phyloP scores from a whole-genome alignment of 2,888 invertebrate genomes.

The Amiota mariae region DNA sequence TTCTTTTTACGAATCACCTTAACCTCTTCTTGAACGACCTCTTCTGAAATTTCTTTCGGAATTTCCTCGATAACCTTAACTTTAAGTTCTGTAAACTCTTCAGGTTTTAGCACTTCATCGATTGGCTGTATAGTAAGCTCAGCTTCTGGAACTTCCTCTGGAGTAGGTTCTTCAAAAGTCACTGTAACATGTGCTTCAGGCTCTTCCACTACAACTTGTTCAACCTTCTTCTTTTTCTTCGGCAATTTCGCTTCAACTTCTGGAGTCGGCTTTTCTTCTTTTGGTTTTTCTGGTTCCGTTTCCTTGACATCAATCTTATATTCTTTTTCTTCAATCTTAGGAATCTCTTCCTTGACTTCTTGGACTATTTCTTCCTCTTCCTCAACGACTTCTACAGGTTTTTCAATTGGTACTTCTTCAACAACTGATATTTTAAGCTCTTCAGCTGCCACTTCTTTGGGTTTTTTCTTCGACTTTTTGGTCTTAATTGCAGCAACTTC shows the following conservation, averaged over 20 bases:
- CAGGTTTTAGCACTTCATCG: slow-evolving; percentile 47
- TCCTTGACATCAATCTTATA: slow-evolving; percentile 62
- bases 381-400: slow-evolving; percentile 59
- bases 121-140: slow-evolving; percentile 26
- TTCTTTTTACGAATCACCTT: slow-evolving; percentile 64
- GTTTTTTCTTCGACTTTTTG: slow-evolving; percentile 62
- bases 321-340: slow-evolving; percentile 49
- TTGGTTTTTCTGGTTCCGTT: slow-evolving; percentile 51
- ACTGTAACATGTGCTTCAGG: slow-evolving; percentile 12
- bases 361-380: slow-evolving; percentile 58
- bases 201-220: slow-evolving; percentile 40
- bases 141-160: slow-evolving; percentile 20
- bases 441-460: slow-evolving; percentile 57
- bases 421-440: slow-evolving; percentile 61
- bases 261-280: slow-evolving; percentile 41
- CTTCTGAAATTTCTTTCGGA: slow-evolving; percentile 55
- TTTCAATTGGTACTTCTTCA: slow-evolving; percentile 59
- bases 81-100: slow-evolving; percentile 54
- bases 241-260: slow-evolving; percentile 60
- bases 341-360: slow-evolving; percentile 44
- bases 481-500: slow-evolving; percentile 59
- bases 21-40: slow-evolving; percentile 55
- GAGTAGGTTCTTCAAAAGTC: slow-evolving; percentile 21
- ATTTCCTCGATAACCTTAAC: slow-evolving; percentile 65
- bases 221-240: slow-evolving; percentile 38